Conservation (phyloP, 1,140 invertebrate genomes). For the Bathynomus jamesi region DNA sequence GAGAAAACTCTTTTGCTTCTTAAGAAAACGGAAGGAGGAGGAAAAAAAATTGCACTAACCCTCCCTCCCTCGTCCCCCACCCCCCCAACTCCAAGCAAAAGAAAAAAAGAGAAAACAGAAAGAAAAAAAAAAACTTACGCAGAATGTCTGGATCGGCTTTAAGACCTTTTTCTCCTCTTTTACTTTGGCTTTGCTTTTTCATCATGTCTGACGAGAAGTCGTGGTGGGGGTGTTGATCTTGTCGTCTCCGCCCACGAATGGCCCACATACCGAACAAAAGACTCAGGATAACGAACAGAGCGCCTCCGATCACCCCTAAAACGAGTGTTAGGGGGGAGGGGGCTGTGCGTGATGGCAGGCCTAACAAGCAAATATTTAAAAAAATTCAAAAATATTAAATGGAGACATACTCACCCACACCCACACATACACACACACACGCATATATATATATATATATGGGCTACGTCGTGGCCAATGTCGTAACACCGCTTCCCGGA, state of each 20-base stretch:
- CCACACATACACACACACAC: neutral
- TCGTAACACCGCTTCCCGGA: too few species aligned
- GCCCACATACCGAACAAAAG: conserved; percentile 17
- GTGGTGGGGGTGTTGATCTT: conserved; percentile 10
- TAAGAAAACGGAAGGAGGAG: too few species aligned
- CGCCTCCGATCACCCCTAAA: conserved; percentile 10
- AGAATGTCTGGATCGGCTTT: neutral
- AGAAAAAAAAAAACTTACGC: neutral
- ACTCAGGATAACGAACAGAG: conserved; percentile 3
- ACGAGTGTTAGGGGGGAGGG: conserved; percentile 13
- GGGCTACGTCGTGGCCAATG: too few species aligned
- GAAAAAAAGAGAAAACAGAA: neutral
- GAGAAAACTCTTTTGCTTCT: too few species aligned
- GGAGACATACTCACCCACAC: neutral
- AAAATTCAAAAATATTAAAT: too few species aligned
- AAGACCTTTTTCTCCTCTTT: neutral
- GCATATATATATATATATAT: neutral
- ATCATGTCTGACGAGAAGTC: neutral
- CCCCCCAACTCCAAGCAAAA: too few species aligned
- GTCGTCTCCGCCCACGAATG: conserved; percentile 6
- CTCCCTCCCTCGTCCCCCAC: too few species aligned
- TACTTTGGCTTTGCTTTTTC: neutral
- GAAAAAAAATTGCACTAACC: too few species aligned
- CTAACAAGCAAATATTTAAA: too few species aligned
- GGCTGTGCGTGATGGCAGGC: conserved; percentile 11